These are phyloP conservation scores for Eurytoma californica DNA, from an alignment of 2,888 invertebrate species.

Conservation along the genomic window DNA sequence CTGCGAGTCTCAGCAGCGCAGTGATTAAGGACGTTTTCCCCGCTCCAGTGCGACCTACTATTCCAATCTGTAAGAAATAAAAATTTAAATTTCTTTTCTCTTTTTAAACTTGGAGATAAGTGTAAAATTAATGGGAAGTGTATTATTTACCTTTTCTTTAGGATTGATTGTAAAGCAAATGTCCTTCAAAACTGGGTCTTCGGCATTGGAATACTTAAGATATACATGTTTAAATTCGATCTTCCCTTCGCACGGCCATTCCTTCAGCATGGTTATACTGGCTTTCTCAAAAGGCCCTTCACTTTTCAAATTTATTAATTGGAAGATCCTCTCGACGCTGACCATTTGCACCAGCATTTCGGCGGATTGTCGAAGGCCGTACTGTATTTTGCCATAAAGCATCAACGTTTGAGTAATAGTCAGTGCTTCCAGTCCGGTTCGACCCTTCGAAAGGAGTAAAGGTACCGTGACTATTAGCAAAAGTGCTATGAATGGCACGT, in stretches of 20 bases:
- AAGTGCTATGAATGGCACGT: conserved; percentile 79
- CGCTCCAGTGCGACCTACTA: conserved; percentile 91
- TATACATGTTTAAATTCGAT: conserved; percentile 80
- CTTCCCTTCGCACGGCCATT: conserved; percentile 84
- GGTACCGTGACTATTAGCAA: conserved; percentile 80
- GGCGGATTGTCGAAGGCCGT: conserved; percentile 86
- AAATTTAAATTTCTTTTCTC: not conserved
- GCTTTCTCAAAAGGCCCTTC: conserved; percentile 81
- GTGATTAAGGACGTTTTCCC: conserved; percentile 89
- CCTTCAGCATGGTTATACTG: conserved; percentile 76
- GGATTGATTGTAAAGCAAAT: conserved; percentile 83
- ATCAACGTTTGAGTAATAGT: conserved; percentile 84
- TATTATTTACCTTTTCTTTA: conserved; percentile 80
- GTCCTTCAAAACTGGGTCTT: conserved; percentile 84
- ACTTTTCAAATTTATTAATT: conserved; percentile 84
- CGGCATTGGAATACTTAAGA: conserved; percentile 79
- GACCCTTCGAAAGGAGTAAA: conserved; percentile 78
- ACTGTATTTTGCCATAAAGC: conserved; percentile 87
- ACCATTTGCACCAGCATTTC: conserved; percentile 87
- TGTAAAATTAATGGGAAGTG: not conserved
- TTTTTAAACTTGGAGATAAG: not conserved
- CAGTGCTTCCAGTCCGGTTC: conserved; percentile 82
- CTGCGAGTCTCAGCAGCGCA: conserved; percentile 85
- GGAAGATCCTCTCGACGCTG: conserved; percentile 87
- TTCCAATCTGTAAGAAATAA: conserved; percentile 80